phyloP scores from a whole-genome alignment of 2,888 invertebrate species.

The Melitaea athalia region DNA sequence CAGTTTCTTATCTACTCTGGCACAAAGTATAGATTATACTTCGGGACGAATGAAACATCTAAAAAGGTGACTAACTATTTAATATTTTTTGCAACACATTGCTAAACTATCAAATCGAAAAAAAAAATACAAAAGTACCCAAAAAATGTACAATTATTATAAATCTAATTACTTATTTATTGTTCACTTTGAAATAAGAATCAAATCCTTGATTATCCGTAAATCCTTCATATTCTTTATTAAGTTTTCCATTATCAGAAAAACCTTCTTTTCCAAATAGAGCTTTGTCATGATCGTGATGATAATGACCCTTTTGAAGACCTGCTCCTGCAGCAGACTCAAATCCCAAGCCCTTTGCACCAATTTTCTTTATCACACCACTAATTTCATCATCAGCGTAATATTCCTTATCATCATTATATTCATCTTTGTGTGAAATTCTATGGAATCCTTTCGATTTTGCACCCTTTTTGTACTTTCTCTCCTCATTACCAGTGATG shows the following conservation, averaged over 20 bases:
- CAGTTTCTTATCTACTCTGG: background rate
- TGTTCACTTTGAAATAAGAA: slow-evolving; percentile 54
- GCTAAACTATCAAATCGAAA: background rate
- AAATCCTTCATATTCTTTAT: slow-evolving; percentile 74
- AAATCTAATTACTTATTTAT: background rate
- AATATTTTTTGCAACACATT: background rate
- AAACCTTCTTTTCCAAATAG: slow-evolving; percentile 74
- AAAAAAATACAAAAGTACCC: no score
- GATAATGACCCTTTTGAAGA: slow-evolving; percentile 63
- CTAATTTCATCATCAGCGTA: slow-evolving; percentile 81
- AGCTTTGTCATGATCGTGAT: slow-evolving; percentile 70
- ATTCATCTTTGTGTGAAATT: slow-evolving; percentile 83
- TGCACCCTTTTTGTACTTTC: slow-evolving; percentile 79
- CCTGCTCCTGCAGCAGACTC: slow-evolving; percentile 69
- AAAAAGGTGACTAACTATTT: background rate
- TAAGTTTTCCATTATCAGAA: slow-evolving; percentile 75
- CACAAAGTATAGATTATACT: no score
- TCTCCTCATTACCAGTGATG: slow-evolving; percentile 67
- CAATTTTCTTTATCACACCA: slow-evolving; percentile 76
- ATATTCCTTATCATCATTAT: slow-evolving; percentile 82
- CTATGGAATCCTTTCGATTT: slow-evolving; percentile 82
- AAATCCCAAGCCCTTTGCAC: slow-evolving; percentile 73
- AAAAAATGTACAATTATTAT: background rate
- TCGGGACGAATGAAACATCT: background rate
- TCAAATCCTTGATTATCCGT: slow-evolving; percentile 73